Evolutionary conservation across 2,113 vertebrate species (phyloP).

Genomic region (Stictonetta naevosa): DNA sequence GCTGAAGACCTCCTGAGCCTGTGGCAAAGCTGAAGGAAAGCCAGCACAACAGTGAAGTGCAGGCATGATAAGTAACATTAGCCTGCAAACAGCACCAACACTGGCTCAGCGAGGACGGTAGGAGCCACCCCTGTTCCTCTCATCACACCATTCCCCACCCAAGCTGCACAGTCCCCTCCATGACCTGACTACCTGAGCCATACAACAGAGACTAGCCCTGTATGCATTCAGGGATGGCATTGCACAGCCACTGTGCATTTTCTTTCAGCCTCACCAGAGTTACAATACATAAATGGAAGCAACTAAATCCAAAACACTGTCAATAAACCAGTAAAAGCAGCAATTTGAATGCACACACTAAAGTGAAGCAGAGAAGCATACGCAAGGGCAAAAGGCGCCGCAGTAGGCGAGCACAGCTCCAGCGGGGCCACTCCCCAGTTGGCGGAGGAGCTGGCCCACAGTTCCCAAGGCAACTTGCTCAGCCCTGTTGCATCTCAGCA

Average conservation of each 20-base stretch:
- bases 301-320: not conserved
- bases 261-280: not conserved
- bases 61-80: accelerated
- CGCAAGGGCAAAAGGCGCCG: not conserved
- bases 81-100: not conserved
- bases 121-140: not conserved
- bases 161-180: not conserved
- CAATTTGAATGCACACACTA: not conserved
- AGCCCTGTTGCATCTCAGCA: slow-evolving; percentile 17
- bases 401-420: not conserved
- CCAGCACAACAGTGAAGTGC: not conserved
- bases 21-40: not conserved
- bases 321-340: not conserved
- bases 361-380: not conserved
- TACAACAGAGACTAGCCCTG: not conserved
- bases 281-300: not conserved
- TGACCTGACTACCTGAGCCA: accelerated
- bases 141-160: not conserved
- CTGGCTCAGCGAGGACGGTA: accelerated
- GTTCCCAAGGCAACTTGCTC: slow-evolving; percentile 69
- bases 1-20: not conserved
- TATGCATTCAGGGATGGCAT: accelerated
- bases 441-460: not conserved
- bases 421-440: not conserved
- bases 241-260: not conserved